A percentile compares a stretch with the other conserved stretches of the same genome.
These are phyloP conservation scores for Lutjanus argentimaculatus DNA, from an alignment of 2,797 vertebrate genomes.

Conservation along the genomic window DNA sequence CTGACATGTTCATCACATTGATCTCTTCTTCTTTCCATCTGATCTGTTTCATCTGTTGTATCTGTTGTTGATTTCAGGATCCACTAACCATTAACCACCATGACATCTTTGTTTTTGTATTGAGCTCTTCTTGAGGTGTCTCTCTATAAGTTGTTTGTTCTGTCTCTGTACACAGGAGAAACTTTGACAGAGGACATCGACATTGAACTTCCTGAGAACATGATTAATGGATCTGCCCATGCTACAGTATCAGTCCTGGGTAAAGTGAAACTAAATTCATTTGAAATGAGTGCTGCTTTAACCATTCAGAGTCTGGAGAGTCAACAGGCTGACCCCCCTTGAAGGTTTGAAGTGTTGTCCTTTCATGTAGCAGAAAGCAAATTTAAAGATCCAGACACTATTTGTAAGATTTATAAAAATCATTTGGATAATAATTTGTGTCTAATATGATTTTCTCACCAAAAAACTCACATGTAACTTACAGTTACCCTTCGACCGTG, in stretches of 20 bases:
- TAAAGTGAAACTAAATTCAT: conserved; percentile 61
- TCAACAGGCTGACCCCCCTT: background rate
- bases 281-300: background rate
- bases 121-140: background rate
- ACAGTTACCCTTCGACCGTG: too few species aligned
- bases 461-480: too few species aligned
- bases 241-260: conserved; percentile 84
- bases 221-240: conserved; percentile 82
- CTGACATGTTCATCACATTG: too few species aligned
- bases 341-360: background rate
- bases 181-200: conserved; percentile 58
- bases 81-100: too few species aligned
- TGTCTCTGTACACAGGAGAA: conserved; percentile 58
- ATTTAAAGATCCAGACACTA: background rate
- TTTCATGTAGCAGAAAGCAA: background rate
- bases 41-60: too few species aligned
- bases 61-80: too few species aligned
- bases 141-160: background rate
- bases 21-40: too few species aligned
- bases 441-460: too few species aligned
- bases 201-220: conserved; percentile 78
- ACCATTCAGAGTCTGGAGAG: background rate
- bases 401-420: too few species aligned
- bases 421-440: too few species aligned
- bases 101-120: background rate